Conservation (phyloP, 2,113 vertebrate genomes). For the Ranitomeya imitator region DNA sequence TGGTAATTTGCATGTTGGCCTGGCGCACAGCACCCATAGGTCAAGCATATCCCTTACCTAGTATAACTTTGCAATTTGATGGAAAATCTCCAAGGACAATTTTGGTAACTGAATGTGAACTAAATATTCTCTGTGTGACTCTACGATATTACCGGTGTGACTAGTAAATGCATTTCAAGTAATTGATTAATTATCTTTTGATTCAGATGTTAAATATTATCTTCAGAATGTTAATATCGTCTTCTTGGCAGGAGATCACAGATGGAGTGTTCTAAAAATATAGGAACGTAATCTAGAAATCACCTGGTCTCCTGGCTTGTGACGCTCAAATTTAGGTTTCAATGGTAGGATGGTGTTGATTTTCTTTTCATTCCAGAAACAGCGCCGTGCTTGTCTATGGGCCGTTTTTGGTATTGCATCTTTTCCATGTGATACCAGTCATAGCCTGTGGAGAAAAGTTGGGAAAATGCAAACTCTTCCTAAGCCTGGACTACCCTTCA, state of each 20-base stretch:
- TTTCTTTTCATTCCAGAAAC: not conserved
- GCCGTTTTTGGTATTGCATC: not conserved
- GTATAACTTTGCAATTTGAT: slow-evolving; percentile 26
- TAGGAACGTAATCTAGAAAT: not conserved
- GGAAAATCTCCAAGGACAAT: slow-evolving; percentile 9
- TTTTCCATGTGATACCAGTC: not conserved
- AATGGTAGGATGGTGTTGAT: not conserved
- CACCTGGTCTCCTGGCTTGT: not conserved
- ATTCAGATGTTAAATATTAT: too few species aligned
- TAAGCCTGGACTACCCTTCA: too few species aligned
- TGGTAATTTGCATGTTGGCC: not conserved
- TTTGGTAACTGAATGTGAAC: not conserved
- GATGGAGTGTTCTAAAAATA: not conserved
- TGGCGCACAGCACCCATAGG: slow-evolving; percentile 2
- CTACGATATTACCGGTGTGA: not conserved
- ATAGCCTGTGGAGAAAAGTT: too few species aligned
- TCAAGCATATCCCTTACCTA: slow-evolving; percentile 30
- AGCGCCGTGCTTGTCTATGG: not conserved
- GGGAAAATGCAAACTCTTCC: not conserved
- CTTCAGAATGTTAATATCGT: not conserved
- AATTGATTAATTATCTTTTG: not conserved
- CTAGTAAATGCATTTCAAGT: not conserved
- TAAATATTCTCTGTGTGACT: not conserved
- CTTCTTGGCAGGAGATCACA: not conserved
- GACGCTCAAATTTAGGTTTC: not conserved